Conservation (phyloP, 2,797 vertebrate genomes). For the Melanotaenia trifasciata region DNA sequence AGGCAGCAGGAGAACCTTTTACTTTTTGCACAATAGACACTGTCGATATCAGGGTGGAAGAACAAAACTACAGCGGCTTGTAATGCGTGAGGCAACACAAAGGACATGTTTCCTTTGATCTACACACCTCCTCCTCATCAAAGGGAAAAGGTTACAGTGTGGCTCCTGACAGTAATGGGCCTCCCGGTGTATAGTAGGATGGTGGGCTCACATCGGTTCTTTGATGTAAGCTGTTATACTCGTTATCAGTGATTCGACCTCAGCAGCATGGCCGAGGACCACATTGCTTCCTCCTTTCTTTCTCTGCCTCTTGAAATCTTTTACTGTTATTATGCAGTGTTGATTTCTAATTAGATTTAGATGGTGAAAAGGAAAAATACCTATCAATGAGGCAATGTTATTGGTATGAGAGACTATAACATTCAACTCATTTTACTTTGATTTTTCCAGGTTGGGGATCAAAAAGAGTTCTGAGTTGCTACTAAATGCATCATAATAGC, state of each 20-base stretch:
- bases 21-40: constrained; percentile 13
- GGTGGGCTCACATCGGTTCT: constrained; percentile 21
- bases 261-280: not conserved
- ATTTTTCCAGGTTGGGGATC: not conserved
- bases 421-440: not conserved
- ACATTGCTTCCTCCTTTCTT: not conserved
- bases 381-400: not conserved
- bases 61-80: constrained; percentile 35
- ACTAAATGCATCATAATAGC: not conserved
- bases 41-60: constrained; percentile 26
- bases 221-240: constrained; percentile 55
- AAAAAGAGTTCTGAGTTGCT: not conserved
- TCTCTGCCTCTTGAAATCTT: not conserved
- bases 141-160: constrained; percentile 42
- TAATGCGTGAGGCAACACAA: constrained; percentile 32
- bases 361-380: not conserved
- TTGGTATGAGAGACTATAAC: not conserved
- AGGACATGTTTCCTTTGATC: constrained; percentile 53
- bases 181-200: constrained; percentile 54
- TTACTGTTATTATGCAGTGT: not conserved
- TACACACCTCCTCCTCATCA: constrained; percentile 41
- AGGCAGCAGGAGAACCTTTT: not conserved
- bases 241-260: constrained; percentile 42
- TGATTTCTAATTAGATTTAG: not conserved
- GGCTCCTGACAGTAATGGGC: constrained; percentile 51